phyloP scores from a whole-genome alignment of 1,140 invertebrate species.

The Brachystomella parvula region DNA sequence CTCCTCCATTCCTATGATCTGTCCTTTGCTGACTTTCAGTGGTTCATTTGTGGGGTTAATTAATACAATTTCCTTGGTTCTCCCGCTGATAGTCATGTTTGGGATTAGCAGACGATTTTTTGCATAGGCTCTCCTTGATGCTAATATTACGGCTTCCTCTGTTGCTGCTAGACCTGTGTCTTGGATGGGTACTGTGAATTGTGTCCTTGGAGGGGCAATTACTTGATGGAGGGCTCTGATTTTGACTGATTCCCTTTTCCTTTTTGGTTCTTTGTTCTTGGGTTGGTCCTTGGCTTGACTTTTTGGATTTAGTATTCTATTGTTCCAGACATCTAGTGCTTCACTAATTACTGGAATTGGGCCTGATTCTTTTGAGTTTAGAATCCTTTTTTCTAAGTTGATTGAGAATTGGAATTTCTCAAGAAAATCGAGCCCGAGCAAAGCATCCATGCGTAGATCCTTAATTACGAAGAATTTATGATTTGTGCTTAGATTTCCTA shows the following conservation, averaged over 20 bases:
- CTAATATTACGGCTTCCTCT: not conserved
- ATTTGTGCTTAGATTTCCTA: not conserved
- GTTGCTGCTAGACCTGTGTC: not conserved
- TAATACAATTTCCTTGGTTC: no score
- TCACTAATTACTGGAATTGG: not conserved
- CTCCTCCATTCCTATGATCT: not conserved
- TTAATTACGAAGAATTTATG: not conserved
- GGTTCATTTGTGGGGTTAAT: no score
- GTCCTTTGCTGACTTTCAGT: no score
- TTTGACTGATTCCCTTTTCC: not conserved
- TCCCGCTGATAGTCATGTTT: no score
- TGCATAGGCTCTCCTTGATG: not conserved
- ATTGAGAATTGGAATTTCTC: not conserved
- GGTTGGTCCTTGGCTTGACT: not conserved
- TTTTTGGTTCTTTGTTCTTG: not conserved
- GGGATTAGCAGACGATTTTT: no score
- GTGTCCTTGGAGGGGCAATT: not conserved
- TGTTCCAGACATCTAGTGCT: not conserved
- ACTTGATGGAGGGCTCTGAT: not conserved
- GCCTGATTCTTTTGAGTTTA: not conserved
- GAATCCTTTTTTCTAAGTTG: not conserved
- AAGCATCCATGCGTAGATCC: not conserved
- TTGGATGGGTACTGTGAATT: not conserved
- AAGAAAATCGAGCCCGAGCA: not conserved
- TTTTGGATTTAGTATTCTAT: not conserved